Evolutionary conservation across 2,888 invertebrate genomes (phyloP), one percentile per base, ranked within the genome.

Genomic region (Eutolmus rufibarbis): DNA sequence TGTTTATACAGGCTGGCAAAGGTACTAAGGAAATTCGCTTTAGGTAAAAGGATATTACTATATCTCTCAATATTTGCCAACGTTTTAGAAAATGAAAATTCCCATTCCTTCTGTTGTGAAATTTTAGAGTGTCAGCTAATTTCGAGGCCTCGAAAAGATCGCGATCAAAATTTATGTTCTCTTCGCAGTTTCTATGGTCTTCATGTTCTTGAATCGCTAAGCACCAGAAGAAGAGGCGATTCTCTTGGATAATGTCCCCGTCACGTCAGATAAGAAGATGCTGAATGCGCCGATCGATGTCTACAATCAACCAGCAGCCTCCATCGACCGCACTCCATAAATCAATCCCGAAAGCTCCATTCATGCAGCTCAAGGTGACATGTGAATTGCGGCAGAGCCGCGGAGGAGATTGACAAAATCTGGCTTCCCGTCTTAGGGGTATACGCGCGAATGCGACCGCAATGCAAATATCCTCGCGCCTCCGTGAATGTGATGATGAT

Each of bases 381-480:
- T 82, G 56, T 57, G 34, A 82, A 82, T 82, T 37, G 57, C 14
- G 16, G 82, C 28, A 14, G 1, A 23, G 23, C 40, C 82, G 16
- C 82, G 57, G 37, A 19, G 5, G 3, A 37, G 57, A 82, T 82
- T 85, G 74, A 85, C 85, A 85, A 85, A 85, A 85, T 74, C 85
- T 74, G n/a, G 85, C 85, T 85, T 85, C 85, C 74, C 85, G 74
- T 85, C 37, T 85, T 85, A 51, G 46, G 82, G 56, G 23, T 40
- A 85, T 40, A 16, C 85, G 74, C 43, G 43, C 16, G 74, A 74
- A 37, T 56, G 37, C 31, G 23, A 85, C 85, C 85, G 85, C 85
- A 85, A 85, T 43, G 85, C 74, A 85, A 85, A 85, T 74, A 85
- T 85, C 31, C 46, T 85, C 43, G 23, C 43, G 37, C 57, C 56